Evolutionary conservation across 2,797 vertebrate genomes (phyloP).

Genomic region (Crocodylus rhombifer): DNA sequence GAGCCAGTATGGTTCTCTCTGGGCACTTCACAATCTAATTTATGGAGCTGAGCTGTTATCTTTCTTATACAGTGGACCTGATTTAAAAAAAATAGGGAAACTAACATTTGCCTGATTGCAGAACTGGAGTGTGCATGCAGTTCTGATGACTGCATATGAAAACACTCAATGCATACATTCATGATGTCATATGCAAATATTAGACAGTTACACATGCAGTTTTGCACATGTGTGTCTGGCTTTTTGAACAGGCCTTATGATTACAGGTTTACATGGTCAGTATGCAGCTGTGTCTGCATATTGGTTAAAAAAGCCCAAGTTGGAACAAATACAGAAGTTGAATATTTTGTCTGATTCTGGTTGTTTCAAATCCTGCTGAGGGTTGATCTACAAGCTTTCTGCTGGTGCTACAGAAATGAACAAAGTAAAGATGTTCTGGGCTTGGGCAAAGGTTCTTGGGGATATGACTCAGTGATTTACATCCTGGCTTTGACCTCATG

Average conservation of each 20-base stretch:
- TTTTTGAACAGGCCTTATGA: neutral
- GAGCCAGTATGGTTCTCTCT: neutral
- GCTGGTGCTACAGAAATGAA: neutral
- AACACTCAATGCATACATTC: neutral
- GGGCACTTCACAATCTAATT: neutral
- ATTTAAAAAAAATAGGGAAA: neutral
- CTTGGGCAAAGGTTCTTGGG: neutral
- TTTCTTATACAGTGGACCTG: neutral
- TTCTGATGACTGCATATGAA: neutral
- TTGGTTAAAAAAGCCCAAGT: neutral
- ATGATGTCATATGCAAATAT: neutral
- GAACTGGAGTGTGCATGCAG: neutral
- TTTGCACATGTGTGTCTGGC: neutral
- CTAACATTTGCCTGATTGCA: neutral
- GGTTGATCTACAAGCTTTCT: neutral
- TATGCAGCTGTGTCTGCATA: neutral
- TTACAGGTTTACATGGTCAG: neutral
- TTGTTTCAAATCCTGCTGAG: neutral
- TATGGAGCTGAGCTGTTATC: neutral
- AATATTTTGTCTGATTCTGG: neutral
- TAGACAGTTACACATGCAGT: neutral
- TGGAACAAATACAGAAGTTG: neutral
- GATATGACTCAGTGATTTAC: neutral
- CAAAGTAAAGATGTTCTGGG: neutral
- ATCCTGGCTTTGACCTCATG: neutral